Base-by-base conservation (phyloP, 2,797 vertebrate genomes). In the Numenius phaeopus region DNA sequence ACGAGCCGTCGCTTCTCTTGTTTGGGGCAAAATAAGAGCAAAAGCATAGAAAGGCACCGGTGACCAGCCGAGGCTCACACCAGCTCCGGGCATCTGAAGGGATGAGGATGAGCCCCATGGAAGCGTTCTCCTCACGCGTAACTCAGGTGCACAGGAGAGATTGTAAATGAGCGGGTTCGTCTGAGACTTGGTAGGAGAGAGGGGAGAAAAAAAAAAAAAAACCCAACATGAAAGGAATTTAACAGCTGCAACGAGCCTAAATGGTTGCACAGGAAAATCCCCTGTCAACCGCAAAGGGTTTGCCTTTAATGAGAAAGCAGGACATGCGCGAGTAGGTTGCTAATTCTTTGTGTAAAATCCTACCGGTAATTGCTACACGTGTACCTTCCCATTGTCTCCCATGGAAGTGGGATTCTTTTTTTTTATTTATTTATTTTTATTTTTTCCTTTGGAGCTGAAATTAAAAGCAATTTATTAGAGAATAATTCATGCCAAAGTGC, bases 241-340 rank as follows among this genome's bases (percentile, higher is more conserved):
- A 96, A 94, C 97, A 98, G 96, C 95, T 98, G 94, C 95, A 89
- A 52, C 0, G 94, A 96, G 94, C 96, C 78, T 62, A 59, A 87
- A 40, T 61, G 64, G 79, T 29, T 94, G 83, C 90, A 72, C 75
- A 91, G 91, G 83, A 95, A 95, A 96, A 84, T 97, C 92, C 93
- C 96, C 52, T 55, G 82, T 88, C 96, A 97, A 47, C 57, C 10
- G 5, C 93, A 83, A 89, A 78, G 10, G 7, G 54, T 95, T 97
- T 94, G 79, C 82, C 79, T 91, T 92, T 96, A 96, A 97, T 96
- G 95, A 97, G 94, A 73, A 95, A 15, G 73, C 95, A 95, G 76
- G 95, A 78, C 81, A 69, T 49, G 95, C 49, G 1, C 29, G 34
- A 92, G 83, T 55, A 65, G 83, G 65, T 58, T 96, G 95, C 86